Evolutionary conservation across 2,797 vertebrate genomes (phyloP), one percentile per base, ranked within the genome.

Genomic region (Pyrocephalus nanus): DNA sequence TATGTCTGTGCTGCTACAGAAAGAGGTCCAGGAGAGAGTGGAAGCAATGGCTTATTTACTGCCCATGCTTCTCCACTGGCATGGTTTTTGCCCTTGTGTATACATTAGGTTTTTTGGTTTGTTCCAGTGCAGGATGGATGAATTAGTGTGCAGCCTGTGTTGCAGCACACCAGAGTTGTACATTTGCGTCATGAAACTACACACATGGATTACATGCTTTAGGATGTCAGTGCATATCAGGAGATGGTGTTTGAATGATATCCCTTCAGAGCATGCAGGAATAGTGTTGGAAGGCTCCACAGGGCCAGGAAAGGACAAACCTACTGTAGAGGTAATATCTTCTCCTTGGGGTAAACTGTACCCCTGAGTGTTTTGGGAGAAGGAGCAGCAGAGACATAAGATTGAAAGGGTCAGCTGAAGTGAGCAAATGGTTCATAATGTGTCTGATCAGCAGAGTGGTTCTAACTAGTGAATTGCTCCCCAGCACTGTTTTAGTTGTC

Each of bases 141-240:
- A 87, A 65, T 30, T 45, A 7, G 0, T 21, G 9, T 34, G 38
- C 22, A 65, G 77, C 23, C 54, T 78, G 26, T 50, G 17, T 40
- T 82, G 53, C 78, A 90, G 60, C 60, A 23, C 72, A 30, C 19
- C 14, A 15, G 55, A 45, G 40, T 60, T 64, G 22, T 34, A 9
- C 7, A 16, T 64, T 60, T 80, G 34, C 29, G 6, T 77, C 0
- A 0, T 61, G 50, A 50, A 71, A 60, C 29, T 16, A 0, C 1
- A 0, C 0, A 0, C 62, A 8, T 4, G 53, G 18, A 48, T 71
- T 47, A 18, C 21, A 11, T 45, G 34, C 36, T 83, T 55, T 16
- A 36, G 34, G 32, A 11, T 47, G 21, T 48, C 12, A 19, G 34
- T 78, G 32, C 50, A 53, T 45, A 48, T 48, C 7, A 12, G 8